Base-by-base conservation (phyloP, 2,113 vertebrate genomes). In the Phyllostomus discolor region DNA sequence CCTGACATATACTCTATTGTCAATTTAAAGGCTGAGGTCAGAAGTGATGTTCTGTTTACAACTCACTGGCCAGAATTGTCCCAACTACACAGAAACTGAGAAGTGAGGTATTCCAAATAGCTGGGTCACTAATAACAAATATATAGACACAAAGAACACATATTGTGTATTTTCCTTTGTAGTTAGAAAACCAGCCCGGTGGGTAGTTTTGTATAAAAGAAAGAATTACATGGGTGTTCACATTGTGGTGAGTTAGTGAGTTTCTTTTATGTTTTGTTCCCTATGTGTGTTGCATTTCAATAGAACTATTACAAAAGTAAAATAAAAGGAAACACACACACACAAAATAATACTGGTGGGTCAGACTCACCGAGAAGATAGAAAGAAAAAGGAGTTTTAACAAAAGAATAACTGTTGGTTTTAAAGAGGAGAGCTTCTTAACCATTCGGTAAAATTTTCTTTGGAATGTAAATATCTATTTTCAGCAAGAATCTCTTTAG, bases 401-500 rank as follows among this genome's bases (percentile, higher is more conserved):
- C 9, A 83, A 26, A 94, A 59, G 14, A 35, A 48, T 84, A 91
- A 64, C 4, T 57, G 66, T 66, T 67, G n/a, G 4, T 38, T 90
- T 92, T 84, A 20, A 83, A 88, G 19, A 70, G 16, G 3, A 52
- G 28, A 41, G 10, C 59, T 79, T 81, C 22, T 43, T n/a, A 87
- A 62, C 0, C 24, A 48, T 72, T 87, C 62, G 64, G 59, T 69
- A 69, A 3, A 43, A 82, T 82, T 88, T 14, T 62, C 14, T 78
- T 67, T 86, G 50, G 22, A 79, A 87, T 48, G 6, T 48, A 90
- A 78, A 41, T 87, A 50, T 2, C 11, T 82, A 41, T 11, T 86
- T 97, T 75, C 79, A 90, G 33, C 16, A 43, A 28, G 19, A 70
- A 54, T 15, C 28, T 15, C 48, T 73, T 93, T 43, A 54, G 33